phyloP scores from a whole-genome alignment of 2,797 vertebrate species.

The Scleropages formosus region DNA sequence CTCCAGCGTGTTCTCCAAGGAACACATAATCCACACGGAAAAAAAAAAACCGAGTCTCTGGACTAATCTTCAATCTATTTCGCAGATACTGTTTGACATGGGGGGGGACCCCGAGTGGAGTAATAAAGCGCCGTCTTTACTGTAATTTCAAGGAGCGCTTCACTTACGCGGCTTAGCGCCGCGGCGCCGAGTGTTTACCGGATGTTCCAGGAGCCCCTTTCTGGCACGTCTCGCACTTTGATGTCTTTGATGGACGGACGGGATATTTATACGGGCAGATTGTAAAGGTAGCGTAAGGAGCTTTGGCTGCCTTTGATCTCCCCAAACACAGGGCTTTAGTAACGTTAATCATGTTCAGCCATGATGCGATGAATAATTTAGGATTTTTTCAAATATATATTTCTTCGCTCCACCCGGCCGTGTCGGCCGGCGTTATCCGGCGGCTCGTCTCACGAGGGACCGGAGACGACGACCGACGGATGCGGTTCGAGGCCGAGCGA shows the following conservation, averaged over 20 bases:
- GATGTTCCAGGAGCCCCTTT: not conserved
- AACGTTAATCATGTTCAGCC: constrained; percentile 42
- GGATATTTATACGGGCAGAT: constrained; percentile 40
- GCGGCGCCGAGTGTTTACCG: not conserved
- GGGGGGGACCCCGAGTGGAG: not conserved
- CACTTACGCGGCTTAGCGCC: not conserved
- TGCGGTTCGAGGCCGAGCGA: constrained; percentile 10
- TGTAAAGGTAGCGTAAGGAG: constrained; percentile 42
- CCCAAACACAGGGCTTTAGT: constrained; percentile 27
- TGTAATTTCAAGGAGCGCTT: not conserved
- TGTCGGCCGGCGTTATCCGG: constrained; percentile 39
- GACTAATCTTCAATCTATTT: constrained; percentile 24
- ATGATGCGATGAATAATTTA: constrained; percentile 45
- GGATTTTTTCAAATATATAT: not conserved
- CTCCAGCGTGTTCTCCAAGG: constrained; percentile 10
- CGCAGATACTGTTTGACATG: not conserved
- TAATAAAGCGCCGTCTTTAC: constrained; percentile 8
- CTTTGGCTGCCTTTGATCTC: constrained; percentile 46
- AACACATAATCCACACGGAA: constrained; percentile 24
- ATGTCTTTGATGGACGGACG: constrained; percentile 28
- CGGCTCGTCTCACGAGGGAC: constrained; percentile 29
- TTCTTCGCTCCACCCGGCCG: constrained; percentile 7
- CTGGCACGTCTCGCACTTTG: constrained; percentile 7
- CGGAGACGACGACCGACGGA: constrained; percentile 17
- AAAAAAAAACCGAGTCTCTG: not conserved